Conservation (phyloP, 2,113 vertebrate genomes). For the Pitta sordida region DNA sequence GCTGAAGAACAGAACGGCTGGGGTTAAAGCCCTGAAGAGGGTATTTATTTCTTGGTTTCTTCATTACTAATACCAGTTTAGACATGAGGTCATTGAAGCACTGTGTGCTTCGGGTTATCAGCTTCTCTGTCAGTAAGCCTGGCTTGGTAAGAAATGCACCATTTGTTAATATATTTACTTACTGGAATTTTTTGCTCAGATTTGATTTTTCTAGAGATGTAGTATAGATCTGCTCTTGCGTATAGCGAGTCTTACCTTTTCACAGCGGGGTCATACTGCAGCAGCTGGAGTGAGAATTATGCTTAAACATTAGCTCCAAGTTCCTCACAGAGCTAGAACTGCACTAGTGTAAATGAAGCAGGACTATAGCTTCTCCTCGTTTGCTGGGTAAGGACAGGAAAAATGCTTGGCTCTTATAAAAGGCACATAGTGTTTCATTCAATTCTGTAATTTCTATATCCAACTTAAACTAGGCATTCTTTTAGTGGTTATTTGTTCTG, state of each 20-base stretch:
- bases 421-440: slow-evolving; percentile 3
- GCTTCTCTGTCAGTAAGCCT: background rate
- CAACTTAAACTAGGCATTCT: slow-evolving; percentile 30
- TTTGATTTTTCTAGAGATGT: background rate
- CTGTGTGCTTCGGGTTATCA: no score
- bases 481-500: slow-evolving; percentile 48
- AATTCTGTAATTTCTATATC: background rate
- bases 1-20: slow-evolving; percentile 73
- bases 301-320: background rate
- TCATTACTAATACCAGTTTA: background rate
- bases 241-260: background rate
- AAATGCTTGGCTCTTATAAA: background rate
- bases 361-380: background rate
- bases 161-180: background rate
- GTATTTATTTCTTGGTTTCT: slow-evolving; percentile 71
- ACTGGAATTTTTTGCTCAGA: background rate
- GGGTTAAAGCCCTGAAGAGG: slow-evolving; percentile 81
- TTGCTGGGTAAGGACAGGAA: background rate
- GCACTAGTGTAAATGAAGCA: background rate
- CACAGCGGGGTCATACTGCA: background rate
- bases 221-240: background rate
- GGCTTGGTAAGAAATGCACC: background rate
- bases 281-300: background rate
- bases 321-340: background rate
- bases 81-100: background rate